Conservation (phyloP, 2,113 vertebrate genomes). For the Lepidothrix coronata region DNA sequence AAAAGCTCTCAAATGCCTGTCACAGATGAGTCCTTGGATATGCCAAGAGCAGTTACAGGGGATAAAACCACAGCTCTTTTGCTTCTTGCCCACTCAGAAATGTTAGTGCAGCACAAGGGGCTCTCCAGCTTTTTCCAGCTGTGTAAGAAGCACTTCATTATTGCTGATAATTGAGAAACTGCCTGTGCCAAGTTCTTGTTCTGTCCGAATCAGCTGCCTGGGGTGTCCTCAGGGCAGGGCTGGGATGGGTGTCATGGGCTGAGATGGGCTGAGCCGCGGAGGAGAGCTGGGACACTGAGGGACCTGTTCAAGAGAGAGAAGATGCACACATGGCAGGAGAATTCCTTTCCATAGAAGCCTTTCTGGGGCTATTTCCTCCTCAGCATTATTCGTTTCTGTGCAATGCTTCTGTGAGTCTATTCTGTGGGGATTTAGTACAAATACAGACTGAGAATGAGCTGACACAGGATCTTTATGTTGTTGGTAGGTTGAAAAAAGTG, state of each 20-base stretch:
- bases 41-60: neutral
- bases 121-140: neutral
- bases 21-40: neutral
- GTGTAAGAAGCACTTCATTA: neutral
- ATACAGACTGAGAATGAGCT: neutral
- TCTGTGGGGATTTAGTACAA: neutral
- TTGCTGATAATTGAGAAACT: neutral
- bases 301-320: neutral
- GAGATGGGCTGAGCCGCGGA: neutral
- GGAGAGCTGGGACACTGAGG: neutral
- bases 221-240: neutral
- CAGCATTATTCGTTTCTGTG: neutral
- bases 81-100: neutral
- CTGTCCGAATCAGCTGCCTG: neutral
- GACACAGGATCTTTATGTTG: neutral
- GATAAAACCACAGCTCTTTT: neutral
- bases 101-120: neutral
- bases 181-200: neutral
- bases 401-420: neutral
- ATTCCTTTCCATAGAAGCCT: neutral
- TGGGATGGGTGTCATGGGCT: accelerated
- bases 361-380: neutral
- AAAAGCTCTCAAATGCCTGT: neutral
- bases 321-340: neutral
- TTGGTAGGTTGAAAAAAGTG: neutral